Evolutionary conservation across 2,888 invertebrate genomes (phyloP).

Genomic region (Ypsolopha sequella): DNA sequence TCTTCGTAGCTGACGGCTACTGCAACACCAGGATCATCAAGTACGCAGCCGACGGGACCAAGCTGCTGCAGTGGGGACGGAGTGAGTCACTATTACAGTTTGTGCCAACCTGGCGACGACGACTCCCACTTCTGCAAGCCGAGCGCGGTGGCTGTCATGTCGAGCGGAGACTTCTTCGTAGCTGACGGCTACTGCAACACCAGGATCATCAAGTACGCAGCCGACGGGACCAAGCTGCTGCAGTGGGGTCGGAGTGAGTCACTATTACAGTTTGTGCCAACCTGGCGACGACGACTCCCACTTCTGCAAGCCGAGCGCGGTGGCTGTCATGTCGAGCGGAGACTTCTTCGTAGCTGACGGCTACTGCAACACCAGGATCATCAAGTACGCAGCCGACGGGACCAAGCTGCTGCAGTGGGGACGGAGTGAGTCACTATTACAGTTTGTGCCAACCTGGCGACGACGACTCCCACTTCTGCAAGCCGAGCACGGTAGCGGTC

Average conservation of each 20-base stretch:
- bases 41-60: slow-evolving; percentile 75
- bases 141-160: slow-evolving; percentile 78
- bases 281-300: slow-evolving; percentile 72
- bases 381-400: slow-evolving; percentile 80
- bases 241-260: slow-evolving; percentile 74
- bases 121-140: slow-evolving; percentile 83
- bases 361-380: slow-evolving; percentile 84
- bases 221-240: slow-evolving; percentile 73
- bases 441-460: too few species aligned
- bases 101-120: too few species aligned
- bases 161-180: slow-evolving; percentile 81
- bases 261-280: too few species aligned
- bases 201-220: slow-evolving; percentile 80
- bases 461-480: slow-evolving; percentile 79
- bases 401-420: too few species aligned
- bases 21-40: slow-evolving; percentile 87
- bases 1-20: slow-evolving; percentile 85
- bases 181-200: slow-evolving; percentile 89
- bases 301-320: slow-evolving; percentile 87
- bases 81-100: too few species aligned
- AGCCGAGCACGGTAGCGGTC: slow-evolving; percentile 84
- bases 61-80: slow-evolving; percentile 76
- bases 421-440: too few species aligned
- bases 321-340: slow-evolving; percentile 76
- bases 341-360: slow-evolving; percentile 86